Evolutionary conservation across 1,140 invertebrate species (phyloP).

Genomic region (Panulirus ornatus): DNA sequence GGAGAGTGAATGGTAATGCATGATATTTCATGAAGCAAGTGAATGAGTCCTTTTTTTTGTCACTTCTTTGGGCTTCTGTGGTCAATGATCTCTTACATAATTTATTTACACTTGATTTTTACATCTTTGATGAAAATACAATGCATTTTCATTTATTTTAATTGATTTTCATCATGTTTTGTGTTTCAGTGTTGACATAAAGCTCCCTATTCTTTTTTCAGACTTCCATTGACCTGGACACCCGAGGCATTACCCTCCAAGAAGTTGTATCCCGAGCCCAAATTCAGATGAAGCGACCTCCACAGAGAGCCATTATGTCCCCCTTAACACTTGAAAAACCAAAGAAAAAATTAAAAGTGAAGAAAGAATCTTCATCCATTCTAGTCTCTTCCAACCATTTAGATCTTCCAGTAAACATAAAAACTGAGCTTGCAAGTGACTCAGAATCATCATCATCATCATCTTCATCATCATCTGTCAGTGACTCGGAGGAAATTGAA

Average conservation of each 20-base stretch:
- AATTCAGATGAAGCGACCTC: slow-evolving; percentile 78
- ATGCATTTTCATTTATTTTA: too few species aligned
- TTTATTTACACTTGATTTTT: too few species aligned
- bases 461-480: slow-evolving; percentile 48
- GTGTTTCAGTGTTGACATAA: too few species aligned
- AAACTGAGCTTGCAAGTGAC: slow-evolving; percentile 40
- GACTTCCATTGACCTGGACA: slow-evolving; percentile 77
- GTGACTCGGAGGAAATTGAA: slow-evolving; percentile 54
- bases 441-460: slow-evolving; percentile 55
- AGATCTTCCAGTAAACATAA: slow-evolving; percentile 6
- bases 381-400: not conserved
- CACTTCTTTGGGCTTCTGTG: too few species aligned
- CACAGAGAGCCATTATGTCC: slow-evolving; percentile 40
- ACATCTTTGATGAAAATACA: too few species aligned
- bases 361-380: slow-evolving; percentile 62
- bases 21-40: too few species aligned
- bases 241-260: slow-evolving; percentile 81
- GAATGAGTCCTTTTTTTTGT: too few species aligned
- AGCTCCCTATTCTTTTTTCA: slow-evolving; percentile 21
- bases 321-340: slow-evolving; percentile 47
- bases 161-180: too few species aligned
- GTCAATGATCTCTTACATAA: too few species aligned
- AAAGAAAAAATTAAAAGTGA: slow-evolving; percentile 72
- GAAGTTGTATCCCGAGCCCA: slow-evolving; percentile 82
- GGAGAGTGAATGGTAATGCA: too few species aligned